Evolutionary conservation across 2,797 vertebrate genomes (phyloP), one percentile per base, ranked within the genome.

Genomic region (Onychomys leucogaster): DNA sequence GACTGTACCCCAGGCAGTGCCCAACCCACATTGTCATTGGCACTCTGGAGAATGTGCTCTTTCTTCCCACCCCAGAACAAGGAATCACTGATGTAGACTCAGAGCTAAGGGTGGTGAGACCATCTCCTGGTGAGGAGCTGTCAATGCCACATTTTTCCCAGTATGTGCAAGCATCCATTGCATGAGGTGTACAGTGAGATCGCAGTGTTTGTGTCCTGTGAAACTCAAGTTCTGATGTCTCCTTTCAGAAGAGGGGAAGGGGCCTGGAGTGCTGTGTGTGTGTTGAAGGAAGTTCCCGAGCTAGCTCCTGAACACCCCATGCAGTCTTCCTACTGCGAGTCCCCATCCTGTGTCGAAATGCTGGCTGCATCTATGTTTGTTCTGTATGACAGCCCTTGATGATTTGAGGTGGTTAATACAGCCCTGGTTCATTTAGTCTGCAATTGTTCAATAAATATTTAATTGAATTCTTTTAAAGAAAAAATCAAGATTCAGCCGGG

Each of bases 361-460:
- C 57, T 16, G 43, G 59, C 29, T 37, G 32, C 10, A 8, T 14
- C 67, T 10, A 7, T 43, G 63, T 88, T 69, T 27, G 16, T 73
- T 61, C 46, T n/a, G n/a, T n/a, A n/a, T n/a, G n/a, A n/a, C n/a
- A n/a, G 80, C 63, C 77, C 23, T 59, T 77, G 59, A 49, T n/a
- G 27, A 23, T 65, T 81, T 59, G 77, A 87, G 63, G 89, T 43
- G n/a, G 32, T 77, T 37, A 32, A 75, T 67, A 34, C 41, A 27
- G 32, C 91, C 69, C 37, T 34, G 32, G 88, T 90, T 95, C 86
- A 69, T 85, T 81, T 84, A 67, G 85, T 94, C 91, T 95, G 82
- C 69, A 49, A 93, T 95, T 96, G 94, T 94, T 96, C 91, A 97
- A 92, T 97, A 97, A 97, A 95, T 96, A 95, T 95, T 97, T 97